phyloP scores from a whole-genome alignment of 2,113 vertebrate species.

The Steatornis caripensis region DNA sequence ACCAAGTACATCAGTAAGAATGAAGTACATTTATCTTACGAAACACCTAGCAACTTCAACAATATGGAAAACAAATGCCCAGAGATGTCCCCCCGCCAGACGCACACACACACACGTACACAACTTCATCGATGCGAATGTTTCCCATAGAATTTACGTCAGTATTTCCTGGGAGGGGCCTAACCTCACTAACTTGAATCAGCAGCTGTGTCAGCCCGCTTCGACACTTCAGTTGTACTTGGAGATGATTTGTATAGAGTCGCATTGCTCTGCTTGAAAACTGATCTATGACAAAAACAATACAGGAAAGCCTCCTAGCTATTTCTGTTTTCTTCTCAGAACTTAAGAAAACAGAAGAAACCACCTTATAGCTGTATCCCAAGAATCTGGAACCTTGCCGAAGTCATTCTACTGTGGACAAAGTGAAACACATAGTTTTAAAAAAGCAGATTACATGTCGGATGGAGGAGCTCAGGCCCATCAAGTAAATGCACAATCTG shows the following conservation, averaged over 20 bases:
- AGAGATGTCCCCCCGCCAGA: background rate
- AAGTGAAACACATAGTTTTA: background rate
- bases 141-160: background rate
- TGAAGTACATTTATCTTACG: background rate
- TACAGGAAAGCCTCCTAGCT: background rate
- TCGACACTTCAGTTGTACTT: background rate
- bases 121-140: background rate
- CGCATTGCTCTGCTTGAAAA: background rate
- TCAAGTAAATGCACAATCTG: background rate
- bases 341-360: background rate
- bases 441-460: background rate
- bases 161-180: background rate
- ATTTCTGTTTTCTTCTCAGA: background rate
- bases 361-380: background rate
- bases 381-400: background rate
- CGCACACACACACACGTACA: background rate
- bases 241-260: background rate
- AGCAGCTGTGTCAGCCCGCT: background rate
- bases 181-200: background rate
- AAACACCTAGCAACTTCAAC: background rate
- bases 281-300: background rate
- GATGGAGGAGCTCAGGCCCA: background rate
- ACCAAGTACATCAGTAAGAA: background rate
- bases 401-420: background rate
- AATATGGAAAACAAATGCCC: background rate